Evolutionary conservation across 2,888 invertebrate genomes (phyloP), one percentile per base, ranked within the genome.

Genomic region (Plusia festucae): DNA sequence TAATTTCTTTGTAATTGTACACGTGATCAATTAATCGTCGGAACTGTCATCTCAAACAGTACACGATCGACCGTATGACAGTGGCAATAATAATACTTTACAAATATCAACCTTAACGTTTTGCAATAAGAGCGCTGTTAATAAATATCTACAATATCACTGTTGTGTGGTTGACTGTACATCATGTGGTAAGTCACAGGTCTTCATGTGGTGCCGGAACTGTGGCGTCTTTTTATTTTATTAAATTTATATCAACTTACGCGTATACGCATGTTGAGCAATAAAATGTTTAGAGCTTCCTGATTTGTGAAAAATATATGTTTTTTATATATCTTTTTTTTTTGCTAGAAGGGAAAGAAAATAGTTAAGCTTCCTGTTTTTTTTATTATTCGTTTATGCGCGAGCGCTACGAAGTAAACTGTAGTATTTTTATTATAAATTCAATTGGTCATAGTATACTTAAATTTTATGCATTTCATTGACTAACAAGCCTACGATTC

Each of bases 1-100:
- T 73, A 83, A 85, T 87, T 88, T 83, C 40, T 73, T 80, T 88
- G 91, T 90, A 92, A 91, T 85, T 63, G 80, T 84, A 92, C 82
- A 87, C 86, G 85, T 74, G 82, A 91, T 89, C 83, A 91, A 92
- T 93, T 90, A 90, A 90, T 84, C 80, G 78, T 75, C 65, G 70
- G 59, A 61, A 66, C 73, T 79, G 71, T 71, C 63, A 78, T 82
- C 87, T 85, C 84, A 91, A 91, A 91, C 68, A 57, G 65, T 11
- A 9, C 20, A 40, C 40, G 13, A n/a, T 40, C 40, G n/a, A n/a
- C n/a, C 5, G 40, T n/a, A 40, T n/a, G 40, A n/a, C n/a, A 5
- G n/a, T 40, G 40, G 6, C 6, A 6, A 40, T n/a, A n/a, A 40
- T n/a, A 5, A 34, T n/a, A n/a, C n/a, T 15, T 40, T 40, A n/a